Evolutionary conservation across 2,113 vertebrate genomes (phyloP), one percentile per base, ranked within the genome.

Genomic region (Empidonax traillii): DNA sequence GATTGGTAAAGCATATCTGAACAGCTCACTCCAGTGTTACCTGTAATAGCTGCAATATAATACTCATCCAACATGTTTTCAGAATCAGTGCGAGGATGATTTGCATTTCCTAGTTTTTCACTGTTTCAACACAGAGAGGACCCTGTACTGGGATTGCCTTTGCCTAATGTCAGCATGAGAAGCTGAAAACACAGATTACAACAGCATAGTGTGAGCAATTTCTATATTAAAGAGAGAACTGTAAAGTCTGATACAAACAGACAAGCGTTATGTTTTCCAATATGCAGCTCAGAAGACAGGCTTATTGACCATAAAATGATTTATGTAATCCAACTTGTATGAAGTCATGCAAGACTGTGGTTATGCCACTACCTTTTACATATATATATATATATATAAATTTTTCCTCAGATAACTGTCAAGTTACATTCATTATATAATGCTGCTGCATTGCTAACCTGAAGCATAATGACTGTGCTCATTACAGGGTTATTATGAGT

Each of bases 181-280:
- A 93, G 63, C 81, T 87, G 58, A 94, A 91, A 96, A 93, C 47
- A 80, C 6, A 10, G 66, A 89, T 87, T 85, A 78, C 74, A 51
- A 39, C 3, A 73, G 69, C 89, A 89, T 25, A 76, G 90, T 47
- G 18, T 2, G 3, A 97, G 75, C 85, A 89, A 93, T 90, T 96
- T 92, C 58, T 85, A 9, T 90, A 94, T 86, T 91, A 97, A 92
- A 97, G 94, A 94, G 69, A 94, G 27, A 91, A 81, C 79, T 90
- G 89, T 95, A 88, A 95, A 96, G 72, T 86, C 95, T 94, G 95
- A 97, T 90, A 77, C 56, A 93, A 93, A 97, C 74, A 95, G 95
- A 96, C 96, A 97, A 94, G 94, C 20, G 2, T 95, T 95, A 95
- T 14, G 5, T 90, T 95, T 89, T 96, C 79, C 89, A 67, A 62